phyloP scores from a whole-genome alignment of 2,888 invertebrate species.

The Spodoptera picta region DNA sequence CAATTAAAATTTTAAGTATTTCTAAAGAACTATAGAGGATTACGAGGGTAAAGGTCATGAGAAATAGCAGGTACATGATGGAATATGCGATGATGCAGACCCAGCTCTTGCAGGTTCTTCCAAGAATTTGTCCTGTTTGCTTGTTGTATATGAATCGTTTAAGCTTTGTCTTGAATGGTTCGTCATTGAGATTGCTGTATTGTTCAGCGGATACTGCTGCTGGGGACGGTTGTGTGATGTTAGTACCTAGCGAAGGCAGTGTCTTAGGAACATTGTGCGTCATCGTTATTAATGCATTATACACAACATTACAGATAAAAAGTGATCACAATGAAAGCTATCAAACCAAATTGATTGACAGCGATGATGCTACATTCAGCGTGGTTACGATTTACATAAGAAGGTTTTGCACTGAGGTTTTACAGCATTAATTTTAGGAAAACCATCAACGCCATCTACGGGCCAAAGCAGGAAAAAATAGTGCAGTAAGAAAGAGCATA shows the following conservation, averaged over 20 bases:
- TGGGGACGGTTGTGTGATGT: not conserved
- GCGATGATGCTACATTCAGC: constrained; percentile 26
- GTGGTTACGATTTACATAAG: constrained; percentile 25
- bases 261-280: constrained; percentile 6
- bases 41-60: constrained; percentile 71
- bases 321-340: constrained; percentile 21
- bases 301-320: constrained; percentile 14
- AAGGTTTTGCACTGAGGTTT: too few relatives aligned
- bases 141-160: constrained; percentile 66
- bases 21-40: constrained; percentile 68
- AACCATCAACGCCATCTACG: too few relatives aligned
- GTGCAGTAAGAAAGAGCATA: too few relatives aligned
- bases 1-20: constrained; percentile 60
- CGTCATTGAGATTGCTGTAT: not conserved
- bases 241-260: not conserved
- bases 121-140: constrained; percentile 65
- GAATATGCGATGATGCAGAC: constrained; percentile 67
- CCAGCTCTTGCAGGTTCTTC: constrained; percentile 76
- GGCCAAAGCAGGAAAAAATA: too few relatives aligned
- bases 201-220: constrained; percentile 16
- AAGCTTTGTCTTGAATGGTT: constrained; percentile 48
- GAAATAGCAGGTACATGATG: constrained; percentile 73
- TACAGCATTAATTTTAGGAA: too few relatives aligned
- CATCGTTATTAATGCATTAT: constrained; percentile 16
- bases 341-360: constrained; percentile 37